Percentiles rank a stretch among this genome's conserved stretches.
Evolutionary conservation across 2,888 invertebrate genomes (phyloP).

Genomic region (Shargacucullia verbasci): DNA sequence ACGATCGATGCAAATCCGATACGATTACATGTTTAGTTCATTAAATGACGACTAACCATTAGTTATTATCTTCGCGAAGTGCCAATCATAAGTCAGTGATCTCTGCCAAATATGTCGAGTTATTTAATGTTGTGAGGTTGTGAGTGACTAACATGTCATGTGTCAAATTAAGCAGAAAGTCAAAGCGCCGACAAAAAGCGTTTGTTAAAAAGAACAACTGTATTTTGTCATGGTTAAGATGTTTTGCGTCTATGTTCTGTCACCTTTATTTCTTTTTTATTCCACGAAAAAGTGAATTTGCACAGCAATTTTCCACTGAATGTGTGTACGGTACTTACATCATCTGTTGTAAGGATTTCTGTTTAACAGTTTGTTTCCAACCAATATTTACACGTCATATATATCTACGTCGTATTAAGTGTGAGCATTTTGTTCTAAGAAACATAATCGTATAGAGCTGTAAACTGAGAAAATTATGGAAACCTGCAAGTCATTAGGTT

Average conservation of each 20-base stretch:
- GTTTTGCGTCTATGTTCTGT: constrained; percentile 11
- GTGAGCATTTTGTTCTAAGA: constrained; percentile 18
- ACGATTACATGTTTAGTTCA: constrained; percentile 67
- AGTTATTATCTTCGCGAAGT: constrained; percentile 64
- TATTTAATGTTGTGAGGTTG: constrained; percentile 35
- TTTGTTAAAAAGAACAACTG: constrained; percentile 25
- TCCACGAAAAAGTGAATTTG: constrained; percentile 26
- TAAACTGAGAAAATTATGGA: constrained; percentile 1
- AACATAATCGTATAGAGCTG: neutral
- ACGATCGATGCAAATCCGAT: constrained; percentile 47
- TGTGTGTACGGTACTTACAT: neutral
- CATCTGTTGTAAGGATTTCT: constrained; percentile 15
- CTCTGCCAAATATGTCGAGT: constrained; percentile 37
- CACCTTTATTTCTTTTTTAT: constrained; percentile 1
- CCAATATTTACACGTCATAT: constrained; percentile 34
- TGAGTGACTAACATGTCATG: constrained; percentile 42
- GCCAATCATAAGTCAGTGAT: constrained; percentile 74
- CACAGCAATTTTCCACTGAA: constrained; percentile 27
- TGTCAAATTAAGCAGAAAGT: constrained; percentile 55
- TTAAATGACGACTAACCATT: constrained; percentile 66
- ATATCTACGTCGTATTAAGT: constrained; percentile 14
- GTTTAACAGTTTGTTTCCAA: constrained; percentile 12
- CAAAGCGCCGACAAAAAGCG: constrained; percentile 48
- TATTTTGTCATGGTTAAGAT: constrained; percentile 15
- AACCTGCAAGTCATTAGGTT: no score